A percentile compares a stretch with the other conserved stretches of the same genome.
phyloP scores from a whole-genome alignment of 1,140 invertebrate genomes.

The Caenorhabditis brenneri region DNA sequence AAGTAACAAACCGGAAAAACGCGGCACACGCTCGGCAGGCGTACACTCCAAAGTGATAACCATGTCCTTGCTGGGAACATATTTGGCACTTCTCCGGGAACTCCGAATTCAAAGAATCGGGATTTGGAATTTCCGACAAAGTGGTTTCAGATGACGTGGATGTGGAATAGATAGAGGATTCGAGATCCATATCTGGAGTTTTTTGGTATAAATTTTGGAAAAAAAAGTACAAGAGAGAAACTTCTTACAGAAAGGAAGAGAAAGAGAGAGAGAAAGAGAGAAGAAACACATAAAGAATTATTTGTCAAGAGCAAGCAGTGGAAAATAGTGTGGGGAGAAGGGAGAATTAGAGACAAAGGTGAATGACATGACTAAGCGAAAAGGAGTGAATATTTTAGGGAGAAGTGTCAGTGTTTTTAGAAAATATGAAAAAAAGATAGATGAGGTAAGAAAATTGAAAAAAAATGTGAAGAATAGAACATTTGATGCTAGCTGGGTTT shows the following conservation, averaged over 20 bases:
- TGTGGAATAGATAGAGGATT: not conserved
- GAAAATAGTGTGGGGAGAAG: not conserved
- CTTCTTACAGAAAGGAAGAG: not conserved
- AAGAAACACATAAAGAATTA: not conserved
- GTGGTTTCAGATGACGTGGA: not conserved
- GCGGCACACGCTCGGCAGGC: not conserved
- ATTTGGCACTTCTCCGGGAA: not conserved
- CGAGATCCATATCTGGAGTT: no score
- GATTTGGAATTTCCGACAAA: no score
- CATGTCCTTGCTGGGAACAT: not conserved
- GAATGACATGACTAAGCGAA: not conserved
- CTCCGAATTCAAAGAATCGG: no score
- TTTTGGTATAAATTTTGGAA: no score
- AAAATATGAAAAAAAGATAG: no score
- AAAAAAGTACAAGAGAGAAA: not conserved
- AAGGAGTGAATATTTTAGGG: no score
- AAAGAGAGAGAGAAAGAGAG: not conserved
- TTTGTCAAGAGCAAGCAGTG: not conserved
- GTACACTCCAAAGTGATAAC: slow-evolving; percentile 2
- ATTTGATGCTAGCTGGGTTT: no score
- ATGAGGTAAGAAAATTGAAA: no score
- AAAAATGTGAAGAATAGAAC: no score
- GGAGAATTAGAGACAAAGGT: not conserved
- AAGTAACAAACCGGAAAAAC: not conserved
- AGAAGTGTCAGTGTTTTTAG: no score